Evolutionary conservation across 2,888 invertebrate genomes (phyloP).

Genomic region (Hirudinaria manillensis): DNA sequence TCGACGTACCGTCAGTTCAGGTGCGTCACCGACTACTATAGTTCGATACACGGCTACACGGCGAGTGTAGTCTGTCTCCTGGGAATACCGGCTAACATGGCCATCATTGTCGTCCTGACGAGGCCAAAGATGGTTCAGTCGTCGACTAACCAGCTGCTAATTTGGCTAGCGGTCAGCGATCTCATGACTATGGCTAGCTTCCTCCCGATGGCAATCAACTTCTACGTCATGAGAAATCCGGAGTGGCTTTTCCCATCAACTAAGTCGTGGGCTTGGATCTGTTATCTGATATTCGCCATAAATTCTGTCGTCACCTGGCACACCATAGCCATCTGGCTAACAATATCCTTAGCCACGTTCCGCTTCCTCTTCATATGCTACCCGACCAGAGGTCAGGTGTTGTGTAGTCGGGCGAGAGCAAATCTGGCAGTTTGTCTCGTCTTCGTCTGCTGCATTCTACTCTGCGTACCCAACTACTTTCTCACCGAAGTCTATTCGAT

Average conservation of each 20-base stretch:
- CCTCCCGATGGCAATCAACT: constrained; percentile 79
- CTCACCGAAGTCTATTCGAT: constrained; percentile 64
- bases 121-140: constrained; percentile 77
- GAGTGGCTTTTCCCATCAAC: constrained; percentile 43
- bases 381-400: constrained; percentile 72
- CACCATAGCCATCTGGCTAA: constrained; percentile 65
- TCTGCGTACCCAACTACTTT: constrained; percentile 78
- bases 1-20: constrained; percentile 37
- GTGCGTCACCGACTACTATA: constrained; percentile 44
- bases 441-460: constrained; percentile 72
- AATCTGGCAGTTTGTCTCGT: constrained; percentile 74
- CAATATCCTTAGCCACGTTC: constrained; percentile 11
- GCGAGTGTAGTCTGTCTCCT: constrained; percentile 80
- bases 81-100: constrained; percentile 80
- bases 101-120: constrained; percentile 84
- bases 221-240: constrained; percentile 48
- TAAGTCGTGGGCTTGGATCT: constrained; percentile 52
- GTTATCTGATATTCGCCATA: constrained; percentile 67
- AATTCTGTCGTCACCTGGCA: constrained; percentile 80
- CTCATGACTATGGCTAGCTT: constrained; percentile 83
- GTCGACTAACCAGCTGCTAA: constrained; percentile 83
- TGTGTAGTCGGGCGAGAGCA: constrained; percentile 76
- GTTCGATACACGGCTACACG: constrained; percentile 71
- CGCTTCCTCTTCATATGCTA: constrained; percentile 68
- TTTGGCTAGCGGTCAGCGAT: constrained; percentile 75